A percentile compares a stretch with the other conserved stretches of the same genome.
Conservation (phyloP, 2,888 invertebrate species). For the Oxyteleia sp. region DNA sequence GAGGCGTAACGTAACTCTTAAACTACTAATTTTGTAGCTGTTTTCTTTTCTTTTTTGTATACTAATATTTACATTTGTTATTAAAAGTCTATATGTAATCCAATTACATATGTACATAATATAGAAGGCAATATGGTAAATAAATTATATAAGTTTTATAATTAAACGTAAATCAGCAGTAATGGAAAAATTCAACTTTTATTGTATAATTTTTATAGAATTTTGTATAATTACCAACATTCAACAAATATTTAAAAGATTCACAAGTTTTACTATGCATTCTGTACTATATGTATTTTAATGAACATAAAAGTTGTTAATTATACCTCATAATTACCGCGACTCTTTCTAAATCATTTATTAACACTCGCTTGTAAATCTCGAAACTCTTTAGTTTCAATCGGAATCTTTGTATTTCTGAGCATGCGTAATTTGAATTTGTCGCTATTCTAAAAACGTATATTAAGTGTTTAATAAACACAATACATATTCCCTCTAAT, state of each 20-base stretch:
- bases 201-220: neutral
- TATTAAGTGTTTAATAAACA: constrained; percentile 5
- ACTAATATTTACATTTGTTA: neutral
- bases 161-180: too few relatives aligned
- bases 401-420: constrained; percentile 4
- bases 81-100: neutral
- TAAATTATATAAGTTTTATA: too few relatives aligned
- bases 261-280: neutral
- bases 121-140: too few relatives aligned
- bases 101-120: neutral
- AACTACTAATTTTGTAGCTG: constrained; percentile 27
- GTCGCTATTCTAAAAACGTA: constrained; percentile 4
- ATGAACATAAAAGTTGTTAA: constrained; percentile 8
- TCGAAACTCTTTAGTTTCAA: constrained; percentile 4
- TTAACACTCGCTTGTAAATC: constrained; percentile 20
- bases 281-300: neutral
- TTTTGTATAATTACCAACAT: neutral
- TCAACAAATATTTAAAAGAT: neutral
- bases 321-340: constrained; percentile 10
- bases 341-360: constrained; percentile 18
- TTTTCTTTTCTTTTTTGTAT: constrained; percentile 8
- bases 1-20: constrained; percentile 48
- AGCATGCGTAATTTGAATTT: neutral
- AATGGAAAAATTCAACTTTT: neutral
- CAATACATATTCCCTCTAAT: constrained; percentile 9